Base-by-base conservation (phyloP, 2,888 invertebrate species). In the Campopleginae sp. region DNA sequence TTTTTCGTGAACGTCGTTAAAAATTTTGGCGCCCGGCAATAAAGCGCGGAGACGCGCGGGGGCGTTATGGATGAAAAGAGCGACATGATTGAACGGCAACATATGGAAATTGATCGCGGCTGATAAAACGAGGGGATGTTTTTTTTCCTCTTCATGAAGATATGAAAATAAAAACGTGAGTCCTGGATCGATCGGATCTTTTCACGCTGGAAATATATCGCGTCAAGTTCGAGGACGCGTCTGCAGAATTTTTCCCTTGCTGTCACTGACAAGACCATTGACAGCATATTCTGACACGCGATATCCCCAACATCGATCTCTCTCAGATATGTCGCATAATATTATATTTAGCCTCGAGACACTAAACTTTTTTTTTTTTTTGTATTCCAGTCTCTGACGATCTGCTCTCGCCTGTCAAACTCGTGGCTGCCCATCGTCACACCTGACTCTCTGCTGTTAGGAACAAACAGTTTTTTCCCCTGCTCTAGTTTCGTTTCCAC, bases 21-120 rank as follows among this genome's bases (percentile, higher is more conserved):
- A 42, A 33, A 27, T 61, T 44, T 46, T 63, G 44, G 12, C 33
- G 19, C 58, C 19, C 23, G 23, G 6, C 38, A 5, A 70, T 31
- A n/a, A 23, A 12, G 44, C 14, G 14, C 33, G 33, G 33, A 33
- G 33, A 33, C 33, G 23, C n/a, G 63, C 38, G 6, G 5, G n/a
- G 46, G 31, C 38, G 14, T n/a, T n/a, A 27, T 19, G 54, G 23
- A 58, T 48, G 27, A 46, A 33, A 38, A 63, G 48, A 79, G 61
- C 58, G 27, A 58, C 38, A 71, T 70, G 71, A 80, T 80, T 80
- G 63, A 61, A 79, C 48, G 71, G 54, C 54, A 58, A 75, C 75
- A 63, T 46, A 75, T 77, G 66, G 42, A 77, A 66, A 66, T 77
- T 31, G 66, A 23, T 42, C 42, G 63, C 48, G 42, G 14, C 17